phyloP scores from a whole-genome alignment of 2,797 vertebrate species.

The Rachycentron canadum region DNA sequence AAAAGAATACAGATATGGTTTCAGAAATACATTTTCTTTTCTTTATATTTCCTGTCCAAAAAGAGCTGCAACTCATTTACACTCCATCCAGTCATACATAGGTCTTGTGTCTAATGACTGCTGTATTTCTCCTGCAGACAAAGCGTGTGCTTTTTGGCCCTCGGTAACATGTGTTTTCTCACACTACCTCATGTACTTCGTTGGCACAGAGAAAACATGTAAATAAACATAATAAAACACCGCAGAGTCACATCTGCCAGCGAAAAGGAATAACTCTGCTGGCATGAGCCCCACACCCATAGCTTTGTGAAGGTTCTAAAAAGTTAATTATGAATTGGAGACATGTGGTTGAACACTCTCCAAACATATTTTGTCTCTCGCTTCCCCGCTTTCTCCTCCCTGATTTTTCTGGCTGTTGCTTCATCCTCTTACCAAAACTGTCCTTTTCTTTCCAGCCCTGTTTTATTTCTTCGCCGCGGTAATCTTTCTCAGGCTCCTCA shows the following conservation, averaged over 20 bases:
- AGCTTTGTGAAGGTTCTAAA: slow-evolving; percentile 78
- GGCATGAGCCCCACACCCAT: slow-evolving; percentile 67
- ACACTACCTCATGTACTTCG: slow-evolving; percentile 58
- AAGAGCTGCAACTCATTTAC: slow-evolving; percentile 44
- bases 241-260: slow-evolving; percentile 78
- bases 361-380: slow-evolving; percentile 65
- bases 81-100: slow-evolving; percentile 49
- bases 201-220: slow-evolving; percentile 72
- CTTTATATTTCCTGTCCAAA: slow-evolving; percentile 7
- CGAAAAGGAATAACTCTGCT: slow-evolving; percentile 73
- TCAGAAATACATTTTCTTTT: slow-evolving; percentile 11
- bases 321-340: slow-evolving; percentile 86
- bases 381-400: slow-evolving; percentile 36
- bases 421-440: slow-evolving; percentile 45
- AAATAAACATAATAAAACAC: slow-evolving; percentile 82
- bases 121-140: slow-evolving; percentile 71
- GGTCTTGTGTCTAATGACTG: slow-evolving; percentile 23
- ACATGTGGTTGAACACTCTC: slow-evolving; percentile 79
- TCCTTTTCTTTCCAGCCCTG: slow-evolving; percentile 45
- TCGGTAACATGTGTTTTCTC: slow-evolving; percentile 70
- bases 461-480: slow-evolving; percentile 58
- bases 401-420: slow-evolving; percentile 59
- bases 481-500: slow-evolving; percentile 79
- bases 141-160: slow-evolving; percentile 61
- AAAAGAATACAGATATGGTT: slow-evolving; percentile 11